Percentiles rank a stretch among this genome's conserved stretches.
Conservation (phyloP, 2,797 vertebrate genomes). For the Gobionotothen gibberifrons region DNA sequence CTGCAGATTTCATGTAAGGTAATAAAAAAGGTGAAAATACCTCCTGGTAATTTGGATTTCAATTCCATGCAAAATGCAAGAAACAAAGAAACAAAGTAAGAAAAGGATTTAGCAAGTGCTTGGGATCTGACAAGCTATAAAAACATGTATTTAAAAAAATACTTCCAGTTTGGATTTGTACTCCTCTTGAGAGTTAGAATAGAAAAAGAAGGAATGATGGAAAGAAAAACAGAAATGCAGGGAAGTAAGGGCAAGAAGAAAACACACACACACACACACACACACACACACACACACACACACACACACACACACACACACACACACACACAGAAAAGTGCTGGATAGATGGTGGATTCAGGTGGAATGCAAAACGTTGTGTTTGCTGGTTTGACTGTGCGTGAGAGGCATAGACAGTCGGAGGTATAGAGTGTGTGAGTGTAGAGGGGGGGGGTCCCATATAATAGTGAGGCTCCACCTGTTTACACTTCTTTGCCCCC, state of each 20-base stretch:
- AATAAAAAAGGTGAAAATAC: background rate
- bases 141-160: too few relatives aligned
- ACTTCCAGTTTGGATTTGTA: too few relatives aligned
- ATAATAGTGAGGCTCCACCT: constrained; percentile 91
- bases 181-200: too few relatives aligned
- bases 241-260: background rate
- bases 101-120: too few relatives aligned
- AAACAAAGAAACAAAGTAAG: too few relatives aligned
- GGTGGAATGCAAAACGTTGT: constrained; percentile 35
- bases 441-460: constrained; percentile 65
- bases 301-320: constrained; percentile 29
- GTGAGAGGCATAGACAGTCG: constrained; percentile 57
- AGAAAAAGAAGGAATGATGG: too few relatives aligned
- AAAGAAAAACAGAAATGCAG: too few relatives aligned
- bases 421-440: constrained; percentile 55
- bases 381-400: constrained; percentile 26
- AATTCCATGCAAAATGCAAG: background rate
- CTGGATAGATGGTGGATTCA: constrained; percentile 26
- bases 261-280: constrained; percentile 6
- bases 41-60: background rate
- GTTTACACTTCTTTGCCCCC: constrained; percentile 91
- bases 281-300: constrained; percentile 6
- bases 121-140: too few relatives aligned
- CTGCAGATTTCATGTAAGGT: background rate
- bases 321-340: background rate